Base-by-base conservation (phyloP, 2,113 vertebrate genomes). In the Sitta europaea region DNA sequence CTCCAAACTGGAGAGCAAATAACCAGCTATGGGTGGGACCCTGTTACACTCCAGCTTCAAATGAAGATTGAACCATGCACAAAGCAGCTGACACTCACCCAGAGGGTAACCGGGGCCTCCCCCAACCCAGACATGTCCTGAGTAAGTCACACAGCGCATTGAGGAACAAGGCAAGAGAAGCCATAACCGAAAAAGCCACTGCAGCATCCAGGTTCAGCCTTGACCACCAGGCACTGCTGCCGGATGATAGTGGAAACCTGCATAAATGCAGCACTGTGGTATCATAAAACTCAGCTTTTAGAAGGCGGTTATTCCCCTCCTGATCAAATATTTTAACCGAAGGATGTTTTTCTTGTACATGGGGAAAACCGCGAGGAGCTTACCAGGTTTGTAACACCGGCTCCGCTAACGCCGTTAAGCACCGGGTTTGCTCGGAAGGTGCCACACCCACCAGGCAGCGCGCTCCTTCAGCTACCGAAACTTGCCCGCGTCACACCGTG, bases 361-460 rank as follows among this genome's bases (percentile, higher is more conserved):
- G 1, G 4, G 47, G 14, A 47, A 97, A 88, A 35, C 10, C 29
- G 19, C 4, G 2, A 63, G 59, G 40, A 42, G 65, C 43, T 83
- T 22, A 13, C 67, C 27, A 61, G 47, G 42, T 33, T 54, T 22
- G 8, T 6, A 50, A 6, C 21, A 1, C 42, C 0, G 43, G 19
- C 67, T 74, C 5, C 14, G 7, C 31, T 27, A 43, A 27, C 0
- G 55, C 70, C 21, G 88, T 11, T 2, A 13, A 50, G 38, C 71
- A 31, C 2, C 23, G 36, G 80, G 31, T 78, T 92, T 50, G 68
- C 80, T 65, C 16, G 50, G 80, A 51, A 93, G 90, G 53, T 61
- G 54, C 92, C 95, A 96, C 96, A 93, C 96, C 96, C 91, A 86
- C 88, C 74, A 23, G 24, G 14, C 92, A 78, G 42, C 48, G 27